Base-by-base conservation (phyloP, 1,140 invertebrate genomes). In the Steinernema feltiae region DNA sequence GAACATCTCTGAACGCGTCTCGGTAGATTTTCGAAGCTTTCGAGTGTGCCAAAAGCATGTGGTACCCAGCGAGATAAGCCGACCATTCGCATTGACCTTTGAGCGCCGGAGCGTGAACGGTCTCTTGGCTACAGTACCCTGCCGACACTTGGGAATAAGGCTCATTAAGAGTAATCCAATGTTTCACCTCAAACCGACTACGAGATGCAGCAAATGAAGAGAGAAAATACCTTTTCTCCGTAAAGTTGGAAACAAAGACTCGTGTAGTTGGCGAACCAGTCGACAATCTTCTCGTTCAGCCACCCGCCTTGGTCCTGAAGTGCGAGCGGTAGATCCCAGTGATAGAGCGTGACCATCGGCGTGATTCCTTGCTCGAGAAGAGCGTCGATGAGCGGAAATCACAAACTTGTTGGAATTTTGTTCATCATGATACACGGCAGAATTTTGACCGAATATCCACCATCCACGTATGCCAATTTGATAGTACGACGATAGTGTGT, bases 311-410 rank as follows among this genome's bases (percentile, higher is more conserved):
- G 48, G n/a, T 87, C 82, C 46, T 88, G 77, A 0, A 89, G 83
- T 2, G 78, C 77, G 72, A 87, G 85, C 1, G 88, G 87, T 35
- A 87, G 80, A 76, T 89, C 88, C 87, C 87, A 88, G 80, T 89
- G 88, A 80, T 87, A 89, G 21, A 89, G 76, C 1, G 86, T 90
- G 30, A 92, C 90, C 86, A 91, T 85, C 0, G 91, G 90, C 75
- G 89, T 85, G 53, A 92, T 91, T 53, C 89, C 88, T 35, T 89
- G 87, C 46, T 85, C 87, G 0, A 90, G 81, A 0, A 92, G 85
- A 77, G 90, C 90, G 77, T 91, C 86, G 31, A 92, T 90, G 24
- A 92, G 79, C n/a, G n/a, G n/a, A n/a, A n/a, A n/a, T n/a, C n/a
- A n/a, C n/a, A n/a, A n/a, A n/a, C n/a, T n/a, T n/a, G n/a, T n/a